Evolutionary conservation across 2,888 invertebrate genomes (phyloP).

Genomic region (Drosophila recens): DNA sequence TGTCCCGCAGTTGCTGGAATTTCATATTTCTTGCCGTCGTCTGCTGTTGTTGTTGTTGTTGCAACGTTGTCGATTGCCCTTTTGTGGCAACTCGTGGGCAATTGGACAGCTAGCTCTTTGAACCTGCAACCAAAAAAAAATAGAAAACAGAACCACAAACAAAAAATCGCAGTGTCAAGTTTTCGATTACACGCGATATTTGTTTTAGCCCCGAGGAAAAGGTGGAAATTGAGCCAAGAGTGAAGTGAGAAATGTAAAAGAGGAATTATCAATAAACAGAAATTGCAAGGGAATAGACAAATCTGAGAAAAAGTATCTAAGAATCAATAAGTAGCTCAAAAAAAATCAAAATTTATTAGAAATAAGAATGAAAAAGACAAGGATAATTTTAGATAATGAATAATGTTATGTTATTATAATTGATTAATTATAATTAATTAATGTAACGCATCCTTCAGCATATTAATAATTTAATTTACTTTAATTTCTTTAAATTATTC

Average conservation of each 20-base stretch:
- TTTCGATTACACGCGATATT: constrained; percentile 52
- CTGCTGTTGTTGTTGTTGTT: constrained; percentile 26
- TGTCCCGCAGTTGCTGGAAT: constrained; percentile 61
- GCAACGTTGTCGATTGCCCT: constrained; percentile 32
- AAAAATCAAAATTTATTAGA: background rate
- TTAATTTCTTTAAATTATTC: too few species aligned
- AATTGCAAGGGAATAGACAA: background rate
- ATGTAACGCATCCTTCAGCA: too few species aligned
- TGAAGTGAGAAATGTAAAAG: background rate
- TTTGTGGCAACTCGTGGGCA: constrained; percentile 42
- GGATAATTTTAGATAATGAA: too few species aligned
- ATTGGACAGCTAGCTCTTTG: constrained; percentile 36
- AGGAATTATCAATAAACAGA: background rate
- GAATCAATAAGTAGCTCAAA: background rate
- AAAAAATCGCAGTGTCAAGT: constrained; percentile 50
- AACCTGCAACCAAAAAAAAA: constrained; percentile 51
- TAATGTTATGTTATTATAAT: too few species aligned
- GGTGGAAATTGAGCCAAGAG: constrained; percentile 6
- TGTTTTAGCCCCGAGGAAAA: constrained; percentile 35
- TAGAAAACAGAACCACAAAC: background rate
- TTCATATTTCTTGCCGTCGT: constrained; percentile 13
- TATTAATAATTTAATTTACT: too few species aligned
- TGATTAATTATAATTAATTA: too few species aligned
- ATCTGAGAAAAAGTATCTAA: background rate
- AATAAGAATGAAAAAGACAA: too few species aligned